Evolutionary conservation across 2,888 invertebrate species (phyloP), one percentile per base, ranked within the genome.

Genomic region (Lysandra coridon): DNA sequence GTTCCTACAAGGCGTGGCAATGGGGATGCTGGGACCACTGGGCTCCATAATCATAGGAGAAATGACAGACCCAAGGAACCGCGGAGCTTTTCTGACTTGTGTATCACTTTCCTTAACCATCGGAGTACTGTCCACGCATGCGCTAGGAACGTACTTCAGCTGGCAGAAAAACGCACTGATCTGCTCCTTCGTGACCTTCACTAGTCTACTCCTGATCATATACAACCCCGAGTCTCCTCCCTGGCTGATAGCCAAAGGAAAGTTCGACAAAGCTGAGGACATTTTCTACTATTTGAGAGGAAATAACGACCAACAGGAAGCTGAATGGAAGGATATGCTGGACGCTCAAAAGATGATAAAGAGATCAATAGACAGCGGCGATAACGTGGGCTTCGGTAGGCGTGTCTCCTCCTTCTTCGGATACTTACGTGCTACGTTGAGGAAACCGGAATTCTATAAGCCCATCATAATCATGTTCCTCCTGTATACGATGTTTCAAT

Each of bases 401-500:
- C 89, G 85, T 77, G 83, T 87, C 0, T 87, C 84, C 79, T 84
- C 88, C 6, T 86, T 86, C 23, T 87, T 88, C 77, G 85, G 85
- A 79, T 90, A 91, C 80, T 83, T 93, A 1, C 85, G 82, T 10
- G 83, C 83, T 3, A 91, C 92, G 1, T 84, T 90, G 1, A 88
- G 86, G 62, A 93, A 93, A 62, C 95, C 95, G 0, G 95, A 95
- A 83, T 96, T 96, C 85, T 91, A 95, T 80, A 96, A 95, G 84
- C 96, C 96, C 0, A 91, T 96, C 5, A 86, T 91, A 0, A 95
- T 96, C 75, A 95, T 97, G 89, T 93, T 96, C 79, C 91, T 95
- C 1, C 90, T 97, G 79, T 97, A 97, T 83, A 94, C 95, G 0
- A 95, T 96, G 85, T 96, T 96, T 83, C 97, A 97, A 85, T 96